Evolutionary conservation across 2,113 vertebrate species (phyloP).

Genomic region (Siniperca chuatsi): DNA sequence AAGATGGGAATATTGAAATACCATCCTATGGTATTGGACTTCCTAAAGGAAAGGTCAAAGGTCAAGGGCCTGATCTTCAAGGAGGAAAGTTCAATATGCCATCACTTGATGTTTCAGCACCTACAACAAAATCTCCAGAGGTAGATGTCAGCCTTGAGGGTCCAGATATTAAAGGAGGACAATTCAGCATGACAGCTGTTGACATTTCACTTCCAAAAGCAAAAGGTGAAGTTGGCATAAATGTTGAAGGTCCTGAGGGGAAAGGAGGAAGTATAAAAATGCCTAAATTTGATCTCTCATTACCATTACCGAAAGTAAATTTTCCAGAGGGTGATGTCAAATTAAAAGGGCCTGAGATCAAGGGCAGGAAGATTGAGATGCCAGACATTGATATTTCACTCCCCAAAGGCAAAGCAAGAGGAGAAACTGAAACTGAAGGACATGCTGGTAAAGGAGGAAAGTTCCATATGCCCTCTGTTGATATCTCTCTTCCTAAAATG

Average conservation of each 20-base stretch:
- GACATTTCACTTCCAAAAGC: constrained; percentile 73
- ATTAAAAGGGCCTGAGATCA: constrained; percentile 26
- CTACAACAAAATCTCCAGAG: constrained; percentile 55
- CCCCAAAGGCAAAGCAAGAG: constrained; percentile 56
- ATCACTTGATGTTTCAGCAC: constrained; percentile 59
- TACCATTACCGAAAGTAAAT: constrained; percentile 61
- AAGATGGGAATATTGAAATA: constrained; percentile 59
- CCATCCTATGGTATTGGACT: constrained; percentile 7
- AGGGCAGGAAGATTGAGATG: constrained; percentile 58
- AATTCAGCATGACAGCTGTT: constrained; percentile 67
- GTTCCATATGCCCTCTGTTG: constrained; percentile 49
- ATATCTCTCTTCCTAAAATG: constrained; percentile 60
- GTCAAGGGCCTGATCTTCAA: constrained; percentile 45
- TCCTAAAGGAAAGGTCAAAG: constrained; percentile 55
- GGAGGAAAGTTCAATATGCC: constrained; percentile 32
- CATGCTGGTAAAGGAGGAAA: constrained; percentile 57
- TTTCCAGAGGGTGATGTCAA: constrained; percentile 26
- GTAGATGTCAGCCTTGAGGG: neutral
- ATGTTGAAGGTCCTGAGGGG: constrained; percentile 26
- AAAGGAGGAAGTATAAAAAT: constrained; percentile 67
- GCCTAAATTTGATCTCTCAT: constrained; percentile 60
- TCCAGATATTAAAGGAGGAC: constrained; percentile 47
- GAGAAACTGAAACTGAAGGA: constrained; percentile 30
- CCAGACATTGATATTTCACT: constrained; percentile 68
- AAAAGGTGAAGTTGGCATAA: constrained; percentile 46